Percentiles rank a stretch among this genome's conserved stretches.
These are phyloP conservation scores for Alectura lathami DNA, from an alignment of 2,113 vertebrate genomes.

Conservation along the genomic window DNA sequence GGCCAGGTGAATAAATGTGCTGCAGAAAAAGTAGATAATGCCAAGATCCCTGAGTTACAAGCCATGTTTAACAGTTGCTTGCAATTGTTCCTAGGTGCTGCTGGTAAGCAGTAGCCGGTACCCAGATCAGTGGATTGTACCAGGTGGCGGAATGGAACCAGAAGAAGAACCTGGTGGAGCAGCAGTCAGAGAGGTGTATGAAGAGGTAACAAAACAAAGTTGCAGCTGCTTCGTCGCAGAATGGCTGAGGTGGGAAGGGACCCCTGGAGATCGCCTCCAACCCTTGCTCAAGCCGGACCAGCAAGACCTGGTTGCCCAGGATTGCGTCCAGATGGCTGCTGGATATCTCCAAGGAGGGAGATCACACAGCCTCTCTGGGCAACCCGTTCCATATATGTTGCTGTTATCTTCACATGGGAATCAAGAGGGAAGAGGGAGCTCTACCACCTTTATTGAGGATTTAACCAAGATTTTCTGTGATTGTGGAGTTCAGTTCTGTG, in stretches of 20 bases:
- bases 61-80: neutral
- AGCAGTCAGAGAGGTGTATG: conserved; percentile 88
- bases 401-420: neutral
- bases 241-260: neutral
- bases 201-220: conserved; percentile 80
- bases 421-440: neutral
- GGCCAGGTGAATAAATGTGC: neutral
- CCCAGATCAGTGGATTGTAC: conserved; percentile 93
- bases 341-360: neutral
- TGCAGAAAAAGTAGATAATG: neutral
- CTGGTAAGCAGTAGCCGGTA: conserved; percentile 91
- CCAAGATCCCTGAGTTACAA: neutral
- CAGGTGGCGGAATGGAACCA: conserved; percentile 91
- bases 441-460: neutral
- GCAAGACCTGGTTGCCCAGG: neutral
- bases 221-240: neutral
- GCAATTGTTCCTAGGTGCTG: conserved; percentile 79
- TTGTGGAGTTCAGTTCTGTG: neutral
- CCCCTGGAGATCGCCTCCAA: neutral
- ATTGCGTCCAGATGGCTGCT: neutral
- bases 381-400: neutral
- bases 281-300: neutral
- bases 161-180: conserved; percentile 89
- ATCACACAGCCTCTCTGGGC: no score
- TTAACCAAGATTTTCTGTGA: neutral